phyloP scores from a whole-genome alignment of 1,140 invertebrate genomes.

The Scaptomyza montana region DNA sequence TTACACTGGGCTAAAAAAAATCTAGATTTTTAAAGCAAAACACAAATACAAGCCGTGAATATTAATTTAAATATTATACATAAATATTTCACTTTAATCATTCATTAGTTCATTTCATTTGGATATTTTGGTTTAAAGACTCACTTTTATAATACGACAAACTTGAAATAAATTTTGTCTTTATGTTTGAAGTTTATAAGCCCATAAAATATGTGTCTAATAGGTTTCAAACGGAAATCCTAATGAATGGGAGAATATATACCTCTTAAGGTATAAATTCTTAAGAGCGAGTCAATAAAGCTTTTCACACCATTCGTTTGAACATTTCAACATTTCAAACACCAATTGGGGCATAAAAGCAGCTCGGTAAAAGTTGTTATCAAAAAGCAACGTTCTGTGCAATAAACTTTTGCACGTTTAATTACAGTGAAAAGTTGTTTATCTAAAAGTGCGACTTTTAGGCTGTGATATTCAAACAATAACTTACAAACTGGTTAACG shows the following conservation, averaged over 20 bases:
- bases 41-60: neutral
- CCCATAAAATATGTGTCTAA: neutral
- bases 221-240: neutral
- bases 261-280: too few relatives aligned
- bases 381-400: neutral
- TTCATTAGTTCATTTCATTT: neutral
- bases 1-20: neutral
- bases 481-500: too few relatives aligned
- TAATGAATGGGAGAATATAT: neutral
- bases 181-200: neutral
- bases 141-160: neutral
- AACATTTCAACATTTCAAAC: neutral
- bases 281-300: too few relatives aligned
- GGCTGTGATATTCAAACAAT: too few relatives aligned
- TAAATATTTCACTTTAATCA: too few relatives aligned
- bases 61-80: neutral
- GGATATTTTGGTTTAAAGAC: neutral
- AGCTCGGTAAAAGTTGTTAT: too few relatives aligned
- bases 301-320: too few relatives aligned
- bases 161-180: neutral
- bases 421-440: neutral
- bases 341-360: too few relatives aligned
- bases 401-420: neutral
- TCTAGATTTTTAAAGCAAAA: neutral
- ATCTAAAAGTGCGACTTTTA: too few relatives aligned